Percentiles rank a stretch among this genome's conserved stretches.
These are phyloP conservation scores for Rattus norvegicus DNA, from an alignment of 2,113 vertebrate species.

Conservation along the genomic window GRCr8 NC_086019.1:25555001-25555500, in stretches of 20 bases:
- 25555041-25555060: conserved; percentile 64
- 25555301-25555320: conserved; percentile 54
- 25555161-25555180: conserved; percentile 30
- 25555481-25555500: conserved; percentile 49
- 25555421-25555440: conserved; percentile 55
- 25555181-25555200: conserved; percentile 33
- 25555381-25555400: conserved; percentile 55
- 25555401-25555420: conserved; percentile 48
- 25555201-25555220: conserved; percentile 1
- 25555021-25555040: background rate
- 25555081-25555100: conserved; percentile 53
- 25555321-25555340: conserved; percentile 51
- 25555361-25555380: conserved; percentile 68
- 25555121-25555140: conserved; percentile 53
- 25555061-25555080: conserved; percentile 72
- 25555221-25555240: background rate
- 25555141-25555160: conserved; percentile 66
- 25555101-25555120: conserved; percentile 59
- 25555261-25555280: conserved; percentile 59
- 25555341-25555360: conserved; percentile 69
- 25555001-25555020: background rate
- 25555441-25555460: conserved; percentile 73
- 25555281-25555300: conserved; percentile 5
- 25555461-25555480: conserved; percentile 58
- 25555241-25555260: conserved; percentile 59